phyloP scores from a whole-genome alignment of 2,888 invertebrate species.

The Auanema sp. region DNA sequence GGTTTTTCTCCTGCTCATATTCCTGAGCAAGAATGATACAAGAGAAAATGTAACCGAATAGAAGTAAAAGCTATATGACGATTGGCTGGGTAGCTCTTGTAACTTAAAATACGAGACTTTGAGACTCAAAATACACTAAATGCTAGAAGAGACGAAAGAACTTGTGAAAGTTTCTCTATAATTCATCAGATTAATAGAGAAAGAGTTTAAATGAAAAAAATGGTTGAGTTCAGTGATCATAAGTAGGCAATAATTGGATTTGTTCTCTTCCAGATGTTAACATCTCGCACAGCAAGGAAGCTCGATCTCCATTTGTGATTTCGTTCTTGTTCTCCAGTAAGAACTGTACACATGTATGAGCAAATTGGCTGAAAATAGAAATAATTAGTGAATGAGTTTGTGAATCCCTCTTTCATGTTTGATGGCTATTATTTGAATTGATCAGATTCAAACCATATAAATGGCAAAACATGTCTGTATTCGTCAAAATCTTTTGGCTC shows the following conservation, averaged over 20 bases:
- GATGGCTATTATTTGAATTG: too few species aligned
- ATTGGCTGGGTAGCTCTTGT: too few species aligned
- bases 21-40: not conserved
- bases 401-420: too few species aligned
- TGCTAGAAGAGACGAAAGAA: too few species aligned
- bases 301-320: not conserved
- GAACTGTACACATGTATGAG: not conserved
- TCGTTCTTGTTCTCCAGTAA: slow-evolving; percentile 1
- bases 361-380: slow-evolving; percentile 2
- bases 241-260: not conserved
- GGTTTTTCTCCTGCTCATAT: not conserved
- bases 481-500: too few species aligned
- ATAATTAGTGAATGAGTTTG: slow-evolving; percentile 1
- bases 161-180: too few species aligned
- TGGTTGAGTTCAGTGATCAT: not conserved
- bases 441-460: too few species aligned
- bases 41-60: too few species aligned
- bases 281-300: slow-evolving; percentile 4
- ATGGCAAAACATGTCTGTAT: too few species aligned
- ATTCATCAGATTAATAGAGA: too few species aligned
- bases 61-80: too few species aligned
- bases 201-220: not conserved
- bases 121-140: not conserved
- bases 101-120: not conserved
- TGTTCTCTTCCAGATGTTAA: not conserved